phyloP scores from a whole-genome alignment of 2,888 invertebrate species.

The Petrophora chlorosata region DNA sequence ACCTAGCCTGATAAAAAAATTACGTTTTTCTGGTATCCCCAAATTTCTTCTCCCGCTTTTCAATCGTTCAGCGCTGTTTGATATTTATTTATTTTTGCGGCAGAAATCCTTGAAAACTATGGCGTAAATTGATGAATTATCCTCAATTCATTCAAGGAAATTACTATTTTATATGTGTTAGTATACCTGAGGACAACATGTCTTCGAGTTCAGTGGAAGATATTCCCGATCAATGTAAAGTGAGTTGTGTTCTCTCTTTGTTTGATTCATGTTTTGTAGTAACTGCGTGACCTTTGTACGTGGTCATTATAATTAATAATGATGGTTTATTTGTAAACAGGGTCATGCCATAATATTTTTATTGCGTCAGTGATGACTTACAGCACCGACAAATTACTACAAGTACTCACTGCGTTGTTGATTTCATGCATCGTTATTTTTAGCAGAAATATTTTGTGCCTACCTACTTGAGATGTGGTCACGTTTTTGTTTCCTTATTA shows the following conservation, averaged over 20 bases:
- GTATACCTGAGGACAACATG: slow-evolving; percentile 45
- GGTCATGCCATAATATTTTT: slow-evolving; percentile 4
- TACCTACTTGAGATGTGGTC: too few relatives aligned
- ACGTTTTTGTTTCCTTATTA: too few relatives aligned
- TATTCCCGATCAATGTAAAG: slow-evolving; percentile 72
- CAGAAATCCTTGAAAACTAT: slow-evolving; percentile 47
- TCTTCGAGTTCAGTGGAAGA: slow-evolving; percentile 76
- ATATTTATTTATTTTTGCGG: slow-evolving; percentile 42
- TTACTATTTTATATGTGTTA: slow-evolving; percentile 12
- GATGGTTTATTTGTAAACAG: slow-evolving; percentile 21
- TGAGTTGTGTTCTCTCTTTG: slow-evolving; percentile 44
- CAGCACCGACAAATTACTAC: too few relatives aligned
- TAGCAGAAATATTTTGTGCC: too few relatives aligned
- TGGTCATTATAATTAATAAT: slow-evolving; percentile 3
- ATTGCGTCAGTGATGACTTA: slow-evolving; percentile 24
- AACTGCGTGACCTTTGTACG: slow-evolving; percentile 49
- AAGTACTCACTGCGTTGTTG: too few relatives aligned
- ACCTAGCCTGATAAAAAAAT: too few relatives aligned
- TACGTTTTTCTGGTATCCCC: background rate
- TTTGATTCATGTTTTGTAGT: slow-evolving; percentile 26
- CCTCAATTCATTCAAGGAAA: slow-evolving; percentile 19
- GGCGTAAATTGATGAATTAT: slow-evolving; percentile 42
- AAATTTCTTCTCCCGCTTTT: background rate
- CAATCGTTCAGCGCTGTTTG: slow-evolving; percentile 33
- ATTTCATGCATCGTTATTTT: too few relatives aligned